These are phyloP conservation scores for Rugalucina vietnamica DNA, from an alignment of 2,888 invertebrate species.

Conservation along the genomic window DNA sequence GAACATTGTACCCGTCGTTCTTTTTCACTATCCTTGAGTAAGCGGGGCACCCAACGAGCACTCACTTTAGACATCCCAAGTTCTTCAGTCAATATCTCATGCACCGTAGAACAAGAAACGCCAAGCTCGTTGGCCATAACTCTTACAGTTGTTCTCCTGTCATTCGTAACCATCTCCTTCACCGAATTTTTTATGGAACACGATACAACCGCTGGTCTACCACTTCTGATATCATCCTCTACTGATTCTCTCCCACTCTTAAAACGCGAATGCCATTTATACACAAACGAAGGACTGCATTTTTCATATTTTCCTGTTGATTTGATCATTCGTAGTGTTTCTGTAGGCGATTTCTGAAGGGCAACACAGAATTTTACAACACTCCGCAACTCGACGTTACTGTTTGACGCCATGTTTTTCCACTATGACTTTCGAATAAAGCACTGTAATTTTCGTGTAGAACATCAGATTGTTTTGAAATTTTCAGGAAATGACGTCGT, in stretches of 20 bases:
- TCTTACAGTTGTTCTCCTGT: slow-evolving; percentile 16
- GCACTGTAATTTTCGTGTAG: neutral
- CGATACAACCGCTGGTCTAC: neutral
- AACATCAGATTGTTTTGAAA: neutral
- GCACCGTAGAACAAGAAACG: slow-evolving; percentile 22
- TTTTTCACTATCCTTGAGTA: neutral
- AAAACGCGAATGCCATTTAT: slow-evolving; percentile 21
- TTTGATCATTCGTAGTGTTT: slow-evolving; percentile 22
- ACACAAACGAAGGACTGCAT: slow-evolving; percentile 1
- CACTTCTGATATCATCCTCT: slow-evolving; percentile 9
- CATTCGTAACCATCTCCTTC: slow-evolving; percentile 11
- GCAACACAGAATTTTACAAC: slow-evolving; percentile 27
- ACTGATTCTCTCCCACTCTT: neutral
- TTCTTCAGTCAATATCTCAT: slow-evolving; percentile 5
- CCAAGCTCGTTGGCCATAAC: slow-evolving; percentile 11
- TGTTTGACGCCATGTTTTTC: neutral
- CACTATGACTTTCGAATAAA: neutral
- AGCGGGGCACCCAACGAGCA: neutral
- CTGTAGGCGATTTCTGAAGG: slow-evolving; percentile 21
- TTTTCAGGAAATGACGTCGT: neutral
- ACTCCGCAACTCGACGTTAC: slow-evolving; percentile 10
- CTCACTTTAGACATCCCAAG: slow-evolving; percentile 9
- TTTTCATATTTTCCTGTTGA: neutral
- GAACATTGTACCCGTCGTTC: neutral
- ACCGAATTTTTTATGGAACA: slow-evolving; percentile 6